Evolutionary conservation across 2,113 vertebrate species (phyloP), one percentile per base, ranked within the genome.

Genomic region (Dasyurus viverrinus): DNA sequence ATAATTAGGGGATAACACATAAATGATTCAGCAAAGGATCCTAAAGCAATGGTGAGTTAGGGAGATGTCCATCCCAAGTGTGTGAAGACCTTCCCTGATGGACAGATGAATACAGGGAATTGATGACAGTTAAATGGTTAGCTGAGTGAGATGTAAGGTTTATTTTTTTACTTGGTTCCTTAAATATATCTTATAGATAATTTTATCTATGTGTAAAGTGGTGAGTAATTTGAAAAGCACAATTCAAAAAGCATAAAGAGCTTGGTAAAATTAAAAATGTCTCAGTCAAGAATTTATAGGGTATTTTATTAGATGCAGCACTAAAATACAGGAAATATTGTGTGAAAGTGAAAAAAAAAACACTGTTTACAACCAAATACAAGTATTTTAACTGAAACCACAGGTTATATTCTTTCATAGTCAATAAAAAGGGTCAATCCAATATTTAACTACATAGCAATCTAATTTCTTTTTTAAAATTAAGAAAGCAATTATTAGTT

Each of bases 361-460:
- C 68, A 76, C 68, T 76, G 68, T 84, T 84, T 84, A 84, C 19
- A 84, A 84, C 68, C 76, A 91, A 93, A 57, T 89, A 96, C 97
- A 96, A 95, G 91, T 89, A 46, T 76, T 91, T 92, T 50, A 93
- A 95, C 50, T 93, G 91, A 93, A 96, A 96, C 42, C 84, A 93
- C 4, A 94, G 93, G 93, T 95, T 90, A 90, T 91, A 91, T 97
- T 95, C 92, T 95, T 96, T 95, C 90, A 84, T 91, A 96, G 68
- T 95, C 50, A 14, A 93, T 90, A 96, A 95, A 94, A 95, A 94
- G 16, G 91, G 90, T 94, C 92, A 91, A 97, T 48, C 53, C 94
- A 94, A 89, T 5, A 8, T 92, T 94, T 92, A 53, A 47, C 95
- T 93, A 94, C 76, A 94, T 90, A 90, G 76, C 94, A 97, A 97